Evolutionary conservation across 2,888 invertebrate species (phyloP).

Genomic region (Acleris laterana): DNA sequence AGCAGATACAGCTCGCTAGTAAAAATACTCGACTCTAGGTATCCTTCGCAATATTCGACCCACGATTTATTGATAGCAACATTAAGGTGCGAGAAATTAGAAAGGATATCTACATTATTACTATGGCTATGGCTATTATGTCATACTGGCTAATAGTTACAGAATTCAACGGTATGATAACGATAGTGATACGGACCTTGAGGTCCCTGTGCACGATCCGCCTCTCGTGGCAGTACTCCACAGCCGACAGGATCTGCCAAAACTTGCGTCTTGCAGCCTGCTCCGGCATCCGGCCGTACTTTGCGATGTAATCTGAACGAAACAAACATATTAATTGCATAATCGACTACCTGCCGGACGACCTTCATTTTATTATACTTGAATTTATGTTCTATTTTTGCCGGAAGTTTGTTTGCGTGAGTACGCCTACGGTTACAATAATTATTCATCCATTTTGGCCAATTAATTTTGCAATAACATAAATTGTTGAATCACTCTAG

Average conservation of each 20-base stretch:
- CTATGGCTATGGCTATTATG: too few species aligned
- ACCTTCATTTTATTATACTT: slow-evolving; percentile 13
- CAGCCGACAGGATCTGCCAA: slow-evolving; percentile 98
- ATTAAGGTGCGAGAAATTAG: too few species aligned
- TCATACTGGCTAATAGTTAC: too few species aligned
- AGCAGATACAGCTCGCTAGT: too few species aligned
- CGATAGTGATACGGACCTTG: slow-evolving; percentile 85
- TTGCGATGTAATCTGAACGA: slow-evolving; percentile 93
- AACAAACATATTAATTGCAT: slow-evolving; percentile 35
- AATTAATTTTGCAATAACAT: background rate
- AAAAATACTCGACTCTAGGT: too few species aligned
- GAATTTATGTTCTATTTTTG: slow-evolving; percentile 7
- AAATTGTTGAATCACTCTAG: background rate
- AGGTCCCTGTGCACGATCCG: slow-evolving; percentile 98
- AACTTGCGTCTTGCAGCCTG: slow-evolving; percentile 95
- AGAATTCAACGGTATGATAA: too few species aligned
- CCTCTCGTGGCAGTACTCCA: slow-evolving; percentile 97
- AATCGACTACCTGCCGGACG: slow-evolving; percentile 9
- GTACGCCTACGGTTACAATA: background rate
- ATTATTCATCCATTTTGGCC: background rate
- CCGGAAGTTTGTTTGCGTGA: slow-evolving; percentile 2
- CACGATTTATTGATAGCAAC: too few species aligned
- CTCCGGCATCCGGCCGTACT: slow-evolving; percentile 97
- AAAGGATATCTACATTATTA: too few species aligned
- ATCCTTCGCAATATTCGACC: too few species aligned